Evolutionary conservation across 1,140 invertebrate species (phyloP), one percentile per base, ranked within the genome.

Genomic region (Caenorhabditis elegans): DNA sequence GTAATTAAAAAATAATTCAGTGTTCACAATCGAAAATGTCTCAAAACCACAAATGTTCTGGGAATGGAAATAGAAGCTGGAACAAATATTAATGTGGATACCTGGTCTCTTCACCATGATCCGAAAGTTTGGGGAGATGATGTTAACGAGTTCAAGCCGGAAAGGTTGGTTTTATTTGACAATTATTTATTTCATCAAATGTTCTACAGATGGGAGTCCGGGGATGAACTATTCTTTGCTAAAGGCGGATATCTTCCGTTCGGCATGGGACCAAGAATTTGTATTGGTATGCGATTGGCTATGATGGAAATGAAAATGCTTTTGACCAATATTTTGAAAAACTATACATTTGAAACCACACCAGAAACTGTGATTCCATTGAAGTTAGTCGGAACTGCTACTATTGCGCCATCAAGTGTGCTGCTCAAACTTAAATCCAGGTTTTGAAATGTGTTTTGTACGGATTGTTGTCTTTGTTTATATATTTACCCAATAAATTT

Each of bases 251-350:
- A 85, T 53, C 47, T 88, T 26, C 85, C 88, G 39, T 89, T 88
- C 39, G 89, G 87, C 5, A 80, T 34, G 13, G 89, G 89, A 3
- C 89, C 88, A 1, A 53, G 89, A 10, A 80, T 80, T n/a, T 90
- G 89, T 81, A 87, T 90, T 22, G 89, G 89, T 39, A 85, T 88
- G 83, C 60, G 89, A 43, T 79, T 90, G 43, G 88, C 89, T 15
- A 65, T 86, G 51, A 53, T 89, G 79, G 86, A 89, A 75, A 60
- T 87, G 76, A 90, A 89, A 76, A 60, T 90, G 39, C 85, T 86
- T 1, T 53, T 90, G 3, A 84, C 84, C 1, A 46, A 86, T 36
- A 84, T 90, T 49, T 55, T 90, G 1, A 78, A 84, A 19, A 84
- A 80, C 28, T 88, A 85, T 70, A 78, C 82, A 10, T 80, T 89